Base-by-base conservation (phyloP, 1,140 invertebrate species). In the Drosophila melanica region DNA sequence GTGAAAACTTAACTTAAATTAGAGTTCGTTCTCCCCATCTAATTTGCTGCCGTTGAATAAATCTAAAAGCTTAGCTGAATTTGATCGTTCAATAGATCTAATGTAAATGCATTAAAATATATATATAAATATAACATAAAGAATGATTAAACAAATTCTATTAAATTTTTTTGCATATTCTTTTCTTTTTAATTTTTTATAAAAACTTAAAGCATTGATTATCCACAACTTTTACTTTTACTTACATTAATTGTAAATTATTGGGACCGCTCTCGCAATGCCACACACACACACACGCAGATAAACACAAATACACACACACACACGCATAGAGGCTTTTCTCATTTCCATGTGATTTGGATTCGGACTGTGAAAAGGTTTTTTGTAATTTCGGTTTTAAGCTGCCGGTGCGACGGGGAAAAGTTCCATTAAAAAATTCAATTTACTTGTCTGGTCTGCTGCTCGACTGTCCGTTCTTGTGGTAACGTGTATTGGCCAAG, bases 371-470 rank as follows among this genome's bases (percentile, higher is more conserved):
- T 45, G 55, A 68, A 73, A 73, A 73, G 50, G 70, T 47, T 54
- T 67, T 73, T 73, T 68, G 64, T 60, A 60, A 59, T 60, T 68
- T 68, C 16, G 55, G 41, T 18, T n/a, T 30, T 50, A 35, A 12
- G 39, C 55, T 35, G 23, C 41, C 18, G 33, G 20, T 39, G 47
- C 7, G 18, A n/a, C 11, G 14, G 12, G 20, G 9, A 9, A 51
- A 42, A 69, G 45, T 69, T 69, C 44, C 71, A 69, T 69, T 74
- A 63, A 50, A 74, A 74, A 69, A 74, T 74, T 74, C 71, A 69
- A 74, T 69, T 69, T 69, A 57, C 51, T 74, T 50, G 54, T 48
- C 45, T 55, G 44, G 33, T n/a, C 18, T 47, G 42, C 27, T 44
- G 18, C 30, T 45, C 8, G 67, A 11, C 6, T 37, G 39, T 62